Percentiles rank a stretch among this genome's conserved stretches.
These are phyloP conservation scores for Malurus leucopterus DNA, from an alignment of 2,797 vertebrate genomes.

Conservation along the genomic window DNA sequence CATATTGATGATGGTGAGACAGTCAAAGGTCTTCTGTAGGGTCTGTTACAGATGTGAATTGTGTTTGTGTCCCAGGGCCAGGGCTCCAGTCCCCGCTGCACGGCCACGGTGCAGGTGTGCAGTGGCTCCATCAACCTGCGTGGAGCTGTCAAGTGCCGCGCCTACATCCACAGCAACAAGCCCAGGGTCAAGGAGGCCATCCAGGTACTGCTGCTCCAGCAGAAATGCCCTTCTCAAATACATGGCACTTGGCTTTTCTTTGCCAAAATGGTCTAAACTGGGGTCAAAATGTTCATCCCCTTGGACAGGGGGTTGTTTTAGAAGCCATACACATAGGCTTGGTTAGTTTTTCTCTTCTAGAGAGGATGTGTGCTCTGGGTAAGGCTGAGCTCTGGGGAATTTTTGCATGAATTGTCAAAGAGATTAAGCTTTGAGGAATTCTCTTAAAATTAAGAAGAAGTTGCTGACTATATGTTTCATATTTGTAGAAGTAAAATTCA, in stretches of 20 bases:
- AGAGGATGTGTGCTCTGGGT: neutral
- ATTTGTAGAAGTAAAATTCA: neutral
- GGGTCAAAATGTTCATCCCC: neutral
- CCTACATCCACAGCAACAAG: conserved; percentile 86
- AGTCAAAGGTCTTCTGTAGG: too few species aligned
- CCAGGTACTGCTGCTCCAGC: conserved; percentile 74
- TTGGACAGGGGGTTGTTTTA: neutral
- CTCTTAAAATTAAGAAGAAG: neutral
- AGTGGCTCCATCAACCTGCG: conserved; percentile 80
- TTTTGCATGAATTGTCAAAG: neutral
- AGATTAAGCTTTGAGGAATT: neutral
- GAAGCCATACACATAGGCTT: neutral
- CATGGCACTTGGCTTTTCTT: neutral
- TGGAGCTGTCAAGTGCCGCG: conserved; percentile 85
- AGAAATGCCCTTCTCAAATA: neutral
- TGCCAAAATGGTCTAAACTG: neutral
- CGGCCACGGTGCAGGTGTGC: conserved; percentile 77
- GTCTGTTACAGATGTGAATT: too few species aligned
- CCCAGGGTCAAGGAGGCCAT: conserved; percentile 84
- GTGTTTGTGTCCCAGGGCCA: conserved; percentile 63
- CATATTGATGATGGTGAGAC: too few species aligned
- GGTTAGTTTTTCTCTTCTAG: neutral
- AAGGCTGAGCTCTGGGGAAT: neutral
- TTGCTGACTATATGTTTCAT: neutral
- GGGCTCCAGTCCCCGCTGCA: conserved; percentile 57